A percentile compares a stretch with the other conserved stretches of the same genome.
phyloP scores from a whole-genome alignment of 2,113 vertebrate species.

The Colius striatus region DNA sequence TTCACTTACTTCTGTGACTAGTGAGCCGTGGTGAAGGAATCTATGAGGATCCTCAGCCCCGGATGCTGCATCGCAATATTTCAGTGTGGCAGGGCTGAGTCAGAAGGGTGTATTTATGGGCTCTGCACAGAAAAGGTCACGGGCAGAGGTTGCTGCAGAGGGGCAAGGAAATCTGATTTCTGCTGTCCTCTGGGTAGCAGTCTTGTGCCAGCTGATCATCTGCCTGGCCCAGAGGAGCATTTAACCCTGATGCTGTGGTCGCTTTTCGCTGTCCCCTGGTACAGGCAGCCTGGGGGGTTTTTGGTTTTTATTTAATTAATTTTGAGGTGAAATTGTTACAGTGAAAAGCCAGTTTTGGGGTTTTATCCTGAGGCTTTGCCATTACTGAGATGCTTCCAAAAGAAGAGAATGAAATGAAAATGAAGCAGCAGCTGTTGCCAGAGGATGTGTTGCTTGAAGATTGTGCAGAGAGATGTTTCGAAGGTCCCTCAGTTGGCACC shows the following conservation, averaged over 20 bases:
- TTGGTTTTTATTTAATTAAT: accelerated
- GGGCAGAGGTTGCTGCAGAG: not conserved
- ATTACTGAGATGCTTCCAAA: not conserved
- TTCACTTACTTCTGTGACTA: not conserved
- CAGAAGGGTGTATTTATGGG: not conserved
- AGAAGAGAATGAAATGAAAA: not conserved
- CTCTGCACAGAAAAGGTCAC: not conserved
- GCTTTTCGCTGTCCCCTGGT: not conserved
- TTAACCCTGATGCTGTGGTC: accelerated
- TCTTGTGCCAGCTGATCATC: accelerated
- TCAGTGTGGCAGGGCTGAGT: not conserved
- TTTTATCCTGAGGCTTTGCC: not conserved
- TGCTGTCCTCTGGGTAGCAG: not conserved
- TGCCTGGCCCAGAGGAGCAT: not conserved
- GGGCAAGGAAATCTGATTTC: not conserved
- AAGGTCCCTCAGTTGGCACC: not conserved
- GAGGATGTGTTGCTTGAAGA: not conserved
- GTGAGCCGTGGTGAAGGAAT: not conserved
- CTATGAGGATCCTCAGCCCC: not conserved
- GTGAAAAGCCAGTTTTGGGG: not conserved
- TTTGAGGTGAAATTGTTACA: not conserved
- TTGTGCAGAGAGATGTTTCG: not conserved
- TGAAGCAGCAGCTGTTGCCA: accelerated
- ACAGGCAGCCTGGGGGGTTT: not conserved
- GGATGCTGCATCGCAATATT: not conserved